A percentile compares a stretch with the other conserved stretches of the same genome.
These are phyloP conservation scores for Ancistrus triradiatus DNA, from an alignment of 2,113 vertebrate species.

Conservation along the genomic window DNA sequence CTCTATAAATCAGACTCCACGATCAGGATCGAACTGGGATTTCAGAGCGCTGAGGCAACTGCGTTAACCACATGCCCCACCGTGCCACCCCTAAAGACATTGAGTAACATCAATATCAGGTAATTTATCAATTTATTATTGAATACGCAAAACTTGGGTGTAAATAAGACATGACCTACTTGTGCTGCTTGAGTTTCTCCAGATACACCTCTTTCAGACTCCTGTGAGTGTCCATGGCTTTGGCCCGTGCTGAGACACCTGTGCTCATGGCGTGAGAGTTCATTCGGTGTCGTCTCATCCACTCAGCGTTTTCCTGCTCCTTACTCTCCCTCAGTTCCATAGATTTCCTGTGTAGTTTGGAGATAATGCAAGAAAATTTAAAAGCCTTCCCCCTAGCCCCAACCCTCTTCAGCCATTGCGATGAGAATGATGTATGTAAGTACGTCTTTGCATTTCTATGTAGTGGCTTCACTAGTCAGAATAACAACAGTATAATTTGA, in stretches of 20 bases:
- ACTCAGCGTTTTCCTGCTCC: constrained; percentile 68
- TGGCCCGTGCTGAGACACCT: constrained; percentile 76
- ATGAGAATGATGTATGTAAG: too few species aligned
- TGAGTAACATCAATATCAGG: too few species aligned
- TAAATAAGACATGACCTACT: constrained; percentile 63
- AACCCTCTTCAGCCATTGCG: too few species aligned
- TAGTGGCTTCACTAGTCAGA: too few species aligned
- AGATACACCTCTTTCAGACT: constrained; percentile 79
- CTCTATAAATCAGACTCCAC: too few species aligned
- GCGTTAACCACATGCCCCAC: too few species aligned
- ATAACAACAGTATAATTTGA: too few species aligned
- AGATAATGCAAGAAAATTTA: neutral
- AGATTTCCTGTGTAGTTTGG: constrained; percentile 66
- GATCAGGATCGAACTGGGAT: too few species aligned
- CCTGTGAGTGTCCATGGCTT: constrained; percentile 83
- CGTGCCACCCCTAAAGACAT: too few species aligned
- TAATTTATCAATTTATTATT: too few species aligned
- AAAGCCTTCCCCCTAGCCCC: neutral
- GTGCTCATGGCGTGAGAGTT: constrained; percentile 76
- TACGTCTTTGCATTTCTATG: too few species aligned
- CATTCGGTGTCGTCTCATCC: constrained; percentile 75
- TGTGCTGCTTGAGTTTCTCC: constrained; percentile 75
- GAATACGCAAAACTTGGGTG: neutral
- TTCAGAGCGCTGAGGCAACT: too few species aligned
- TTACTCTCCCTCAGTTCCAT: constrained; percentile 73